Percentiles rank a stretch among this genome's conserved stretches.
phyloP scores from a whole-genome alignment of 2,888 invertebrate species.

The Odontothrips loti region DNA sequence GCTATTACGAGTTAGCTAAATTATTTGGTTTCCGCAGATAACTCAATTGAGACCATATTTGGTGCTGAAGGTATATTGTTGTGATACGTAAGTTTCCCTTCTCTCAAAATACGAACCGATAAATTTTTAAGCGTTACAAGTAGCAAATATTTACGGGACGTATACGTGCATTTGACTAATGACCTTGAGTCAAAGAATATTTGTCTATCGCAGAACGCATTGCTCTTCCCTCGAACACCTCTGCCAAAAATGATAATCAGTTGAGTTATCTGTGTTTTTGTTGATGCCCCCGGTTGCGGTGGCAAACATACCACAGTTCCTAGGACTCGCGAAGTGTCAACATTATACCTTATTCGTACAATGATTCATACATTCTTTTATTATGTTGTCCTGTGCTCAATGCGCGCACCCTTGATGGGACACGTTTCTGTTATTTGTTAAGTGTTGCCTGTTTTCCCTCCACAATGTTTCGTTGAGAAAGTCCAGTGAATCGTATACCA shows the following conservation, averaged over 20 bases:
- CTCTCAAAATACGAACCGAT: too few relatives aligned
- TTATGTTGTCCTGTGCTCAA: background rate
- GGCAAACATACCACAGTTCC: conserved; percentile 24
- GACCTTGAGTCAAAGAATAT: too few relatives aligned
- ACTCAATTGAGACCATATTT: conserved; percentile 1
- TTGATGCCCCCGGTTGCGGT: background rate
- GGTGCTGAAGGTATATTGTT: background rate
- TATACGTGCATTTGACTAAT: background rate
- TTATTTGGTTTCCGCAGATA: background rate
- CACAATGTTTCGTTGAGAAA: conserved; percentile 1
- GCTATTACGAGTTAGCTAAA: conserved; percentile 16
- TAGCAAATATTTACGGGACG: background rate
- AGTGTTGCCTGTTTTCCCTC: conserved; percentile 26
- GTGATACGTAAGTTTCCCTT: background rate
- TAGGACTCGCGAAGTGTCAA: conserved; percentile 24
- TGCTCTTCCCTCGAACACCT: background rate
- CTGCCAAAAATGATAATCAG: background rate
- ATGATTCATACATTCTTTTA: background rate
- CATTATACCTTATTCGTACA: conserved; percentile 14
- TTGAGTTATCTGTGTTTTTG: conserved; percentile 25
- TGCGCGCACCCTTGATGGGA: background rate
- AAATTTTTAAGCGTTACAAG: background rate
- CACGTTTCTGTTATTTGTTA: conserved; percentile 6
- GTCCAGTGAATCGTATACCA: conserved; percentile 11
- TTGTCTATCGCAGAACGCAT: background rate